Conservation (phyloP, 2,888 invertebrate genomes). For the Scelioninae gen. 2 region DNA sequence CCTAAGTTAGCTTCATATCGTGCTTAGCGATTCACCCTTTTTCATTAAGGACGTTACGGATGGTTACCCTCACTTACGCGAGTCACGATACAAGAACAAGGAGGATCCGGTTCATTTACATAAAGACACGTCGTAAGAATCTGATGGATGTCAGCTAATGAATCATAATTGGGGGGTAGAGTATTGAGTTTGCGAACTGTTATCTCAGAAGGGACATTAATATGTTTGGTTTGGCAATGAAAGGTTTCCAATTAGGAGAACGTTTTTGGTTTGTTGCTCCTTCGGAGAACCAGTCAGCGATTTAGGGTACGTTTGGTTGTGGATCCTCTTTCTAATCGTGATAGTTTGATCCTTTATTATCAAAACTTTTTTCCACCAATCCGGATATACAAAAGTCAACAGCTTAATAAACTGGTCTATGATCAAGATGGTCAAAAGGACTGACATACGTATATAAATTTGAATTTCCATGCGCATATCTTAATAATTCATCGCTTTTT, state of each 20-base stretch:
- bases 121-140: conserved; percentile 55
- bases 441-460: too few species aligned
- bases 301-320: conserved; percentile 22
- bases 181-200: conserved; percentile 25
- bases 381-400: too few species aligned
- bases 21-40: conserved; percentile 69
- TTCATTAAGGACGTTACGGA: conserved; percentile 70
- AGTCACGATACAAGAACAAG: conserved; percentile 48
- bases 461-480: background rate
- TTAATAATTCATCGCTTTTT: conserved; percentile 31
- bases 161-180: conserved; percentile 45
- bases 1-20: conserved; percentile 63
- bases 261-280: conserved; percentile 25
- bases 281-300: conserved; percentile 38
- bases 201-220: conserved; percentile 2
- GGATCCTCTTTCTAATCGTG: background rate
- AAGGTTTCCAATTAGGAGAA: conserved; percentile 5
- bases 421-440: too few species aligned
- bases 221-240: conserved; percentile 29
- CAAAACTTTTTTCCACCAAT: too few species aligned
- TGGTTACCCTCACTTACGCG: conserved; percentile 63
- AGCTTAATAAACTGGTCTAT: too few species aligned
- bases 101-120: conserved; percentile 55
- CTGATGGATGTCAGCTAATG: conserved; percentile 41
- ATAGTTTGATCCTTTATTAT: too few species aligned